phyloP scores from a whole-genome alignment of 2,113 vertebrate species.

The Lampris incognitus region DNA sequence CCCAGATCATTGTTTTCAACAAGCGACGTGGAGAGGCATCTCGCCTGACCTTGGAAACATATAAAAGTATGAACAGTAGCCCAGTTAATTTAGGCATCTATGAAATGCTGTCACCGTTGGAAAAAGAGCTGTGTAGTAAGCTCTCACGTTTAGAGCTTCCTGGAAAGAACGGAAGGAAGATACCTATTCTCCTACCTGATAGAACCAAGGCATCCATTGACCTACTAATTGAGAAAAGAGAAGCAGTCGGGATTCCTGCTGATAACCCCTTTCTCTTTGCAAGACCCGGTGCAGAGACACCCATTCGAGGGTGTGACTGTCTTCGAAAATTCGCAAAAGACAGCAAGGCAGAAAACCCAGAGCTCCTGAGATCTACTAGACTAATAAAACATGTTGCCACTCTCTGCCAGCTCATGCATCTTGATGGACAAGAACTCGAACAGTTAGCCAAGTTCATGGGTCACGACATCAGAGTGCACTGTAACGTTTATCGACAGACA shows the following conservation, averaged over 20 bases:
- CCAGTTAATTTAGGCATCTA: constrained; percentile 16
- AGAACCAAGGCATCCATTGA: neutral
- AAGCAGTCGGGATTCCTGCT: neutral
- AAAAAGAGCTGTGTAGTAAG: constrained; percentile 17
- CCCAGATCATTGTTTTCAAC: constrained; percentile 32
- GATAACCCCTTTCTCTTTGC: constrained; percentile 8
- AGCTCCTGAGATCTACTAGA: neutral
- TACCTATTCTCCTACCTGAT: constrained; percentile 5
- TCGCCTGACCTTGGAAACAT: constrained; percentile 10
- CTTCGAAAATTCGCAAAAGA: neutral
- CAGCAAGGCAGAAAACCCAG: neutral
- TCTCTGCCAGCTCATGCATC: constrained; percentile 7
- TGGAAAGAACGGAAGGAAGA: constrained; percentile 24
- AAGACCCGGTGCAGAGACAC: neutral
- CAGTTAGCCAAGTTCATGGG: constrained; percentile 7
- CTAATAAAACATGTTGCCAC: constrained; percentile 12
- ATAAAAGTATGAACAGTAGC: constrained; percentile 1
- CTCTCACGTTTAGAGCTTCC: neutral
- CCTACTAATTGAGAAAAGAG: neutral
- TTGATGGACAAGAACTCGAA: constrained; percentile 5
- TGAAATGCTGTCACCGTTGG: constrained; percentile 22
- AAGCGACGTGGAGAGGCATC: constrained; percentile 9
- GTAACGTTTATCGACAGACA: neutral
- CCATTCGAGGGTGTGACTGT: constrained; percentile 8
- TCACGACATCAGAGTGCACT: neutral